phyloP scores from a whole-genome alignment of 2,888 invertebrate species.

The Cecidostiba fungosa region DNA sequence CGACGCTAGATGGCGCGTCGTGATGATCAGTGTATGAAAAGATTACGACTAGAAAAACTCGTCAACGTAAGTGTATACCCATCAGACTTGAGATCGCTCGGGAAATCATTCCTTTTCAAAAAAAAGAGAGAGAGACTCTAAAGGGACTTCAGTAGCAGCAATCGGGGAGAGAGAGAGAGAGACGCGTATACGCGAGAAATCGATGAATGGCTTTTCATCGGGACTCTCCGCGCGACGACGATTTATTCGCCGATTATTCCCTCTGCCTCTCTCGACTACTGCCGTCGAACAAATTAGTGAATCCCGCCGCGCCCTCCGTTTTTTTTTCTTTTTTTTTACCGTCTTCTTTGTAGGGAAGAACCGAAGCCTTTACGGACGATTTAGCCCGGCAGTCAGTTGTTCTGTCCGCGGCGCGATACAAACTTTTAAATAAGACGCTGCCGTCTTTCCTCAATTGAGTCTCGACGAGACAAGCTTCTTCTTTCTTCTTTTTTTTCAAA shows the following conservation, averaged over 20 bases:
- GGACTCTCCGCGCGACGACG: conserved; percentile 61
- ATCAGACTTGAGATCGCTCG: conserved; percentile 11
- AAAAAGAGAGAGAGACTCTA: not conserved
- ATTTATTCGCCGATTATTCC: conserved; percentile 72
- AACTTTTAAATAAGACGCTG: conserved; percentile 78
- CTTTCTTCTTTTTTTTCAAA: not conserved
- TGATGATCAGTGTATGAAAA: not conserved
- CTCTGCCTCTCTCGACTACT: conserved; percentile 8
- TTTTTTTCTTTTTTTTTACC: not conserved
- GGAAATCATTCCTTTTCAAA: conserved; percentile 34
- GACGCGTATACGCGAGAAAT: conserved; percentile 61
- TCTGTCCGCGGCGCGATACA: conserved; percentile 71
- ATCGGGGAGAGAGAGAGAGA: not conserved
- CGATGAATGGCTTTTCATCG: conserved; percentile 75
- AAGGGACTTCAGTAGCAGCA: not conserved
- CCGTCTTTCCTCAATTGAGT: not conserved
- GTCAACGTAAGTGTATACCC: not conserved
- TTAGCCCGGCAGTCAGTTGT: conserved; percentile 68
- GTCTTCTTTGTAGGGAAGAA: conserved; percentile 58
- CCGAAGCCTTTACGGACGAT: conserved; percentile 73
- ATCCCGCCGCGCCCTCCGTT: conserved; percentile 43
- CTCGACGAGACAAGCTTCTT: conserved; percentile 5
- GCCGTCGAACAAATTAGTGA: conserved; percentile 65
- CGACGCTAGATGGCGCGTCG: not conserved
- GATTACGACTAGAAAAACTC: not conserved